Evolutionary conservation across 2,888 invertebrate species (phyloP), one percentile per base, ranked within the genome.

Genomic region (Archips xylosteana): DNA sequence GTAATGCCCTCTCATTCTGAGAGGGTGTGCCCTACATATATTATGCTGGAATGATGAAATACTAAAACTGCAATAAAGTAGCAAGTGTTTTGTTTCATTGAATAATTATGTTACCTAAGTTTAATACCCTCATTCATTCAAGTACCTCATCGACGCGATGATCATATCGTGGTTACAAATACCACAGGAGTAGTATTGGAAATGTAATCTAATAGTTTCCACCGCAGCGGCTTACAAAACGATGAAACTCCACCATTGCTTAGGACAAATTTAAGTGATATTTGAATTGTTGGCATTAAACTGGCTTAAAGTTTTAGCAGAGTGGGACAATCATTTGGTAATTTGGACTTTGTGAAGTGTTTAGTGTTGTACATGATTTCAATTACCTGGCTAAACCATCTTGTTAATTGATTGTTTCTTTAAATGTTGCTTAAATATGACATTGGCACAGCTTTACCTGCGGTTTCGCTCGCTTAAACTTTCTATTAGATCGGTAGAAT

Each of bases 211-310:
- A 61, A 62, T 60, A 71, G 42, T 57, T 57, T n/a, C 32, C 65
- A 71, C 71, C 60, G 12, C 65, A 65, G 15, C 65, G 49, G 51
- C 51, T 60, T 71, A 60, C 39, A 51, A 51, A 71, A 61, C 12
- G 51, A 51, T n/a, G 15, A 71, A 54, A 54, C 54, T 54, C 23
- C 23, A 23, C 54, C 8, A 23, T 61, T 61, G 66, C 59, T 32
- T 49, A 34, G 47, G 15, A 54, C 57, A 59, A 64, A 57, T 47
- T 47, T 47, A 23, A 70, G 34, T 36, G 63, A 9, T 15, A 15
- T 63, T 70, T 54, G 70, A 64, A 45, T 15, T 15, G 45, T 54
- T 54, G 34, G 32, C 42, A 62, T 64, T 63, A 45, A 45, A 34
- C 70, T 34, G 45, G 63, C 49, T 54, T 42, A 15, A 45, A 23